Percentiles rank a stretch among this genome's conserved stretches.
Conservation (phyloP, 2,797 vertebrate genomes). For the Euphonia xanthogaster region DNA sequence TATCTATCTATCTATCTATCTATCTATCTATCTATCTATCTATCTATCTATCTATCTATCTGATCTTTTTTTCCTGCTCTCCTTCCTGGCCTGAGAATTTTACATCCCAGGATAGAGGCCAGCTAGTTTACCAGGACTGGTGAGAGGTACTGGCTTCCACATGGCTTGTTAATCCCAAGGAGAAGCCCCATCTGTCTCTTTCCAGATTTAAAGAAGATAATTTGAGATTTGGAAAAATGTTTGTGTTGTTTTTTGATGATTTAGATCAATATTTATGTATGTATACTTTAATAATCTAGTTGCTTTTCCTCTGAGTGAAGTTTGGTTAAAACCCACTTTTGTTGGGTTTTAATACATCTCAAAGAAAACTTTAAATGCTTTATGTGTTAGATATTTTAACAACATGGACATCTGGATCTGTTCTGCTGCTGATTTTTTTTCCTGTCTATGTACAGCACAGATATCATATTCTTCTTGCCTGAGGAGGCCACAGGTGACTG, state of each 20-base stretch:
- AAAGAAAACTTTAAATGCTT: background rate
- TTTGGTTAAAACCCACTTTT: background rate
- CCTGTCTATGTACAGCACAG: background rate
- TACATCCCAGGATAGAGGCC: background rate
- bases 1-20: no score
- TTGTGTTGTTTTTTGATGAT: background rate
- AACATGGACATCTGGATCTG: background rate
- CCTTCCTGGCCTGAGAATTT: background rate
- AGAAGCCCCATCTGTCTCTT: background rate
- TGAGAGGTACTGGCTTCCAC: background rate
- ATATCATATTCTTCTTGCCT: background rate
- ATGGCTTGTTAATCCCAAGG: background rate
- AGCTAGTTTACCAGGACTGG: background rate
- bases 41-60: no score
- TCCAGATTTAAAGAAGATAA: background rate
- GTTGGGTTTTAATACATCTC: background rate
- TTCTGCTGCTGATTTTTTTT: background rate
- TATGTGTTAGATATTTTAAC: background rate
- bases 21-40: no score
- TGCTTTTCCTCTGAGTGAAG: background rate
- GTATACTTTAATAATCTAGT: background rate
- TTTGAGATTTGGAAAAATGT: background rate
- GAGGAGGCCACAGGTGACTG: background rate
- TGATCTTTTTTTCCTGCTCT: background rate
- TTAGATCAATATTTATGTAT: background rate